Percentiles rank a stretch among this genome's conserved stretches.
Conservation (phyloP, 2,113 vertebrate genomes). For the Merops nubicus region DNA sequence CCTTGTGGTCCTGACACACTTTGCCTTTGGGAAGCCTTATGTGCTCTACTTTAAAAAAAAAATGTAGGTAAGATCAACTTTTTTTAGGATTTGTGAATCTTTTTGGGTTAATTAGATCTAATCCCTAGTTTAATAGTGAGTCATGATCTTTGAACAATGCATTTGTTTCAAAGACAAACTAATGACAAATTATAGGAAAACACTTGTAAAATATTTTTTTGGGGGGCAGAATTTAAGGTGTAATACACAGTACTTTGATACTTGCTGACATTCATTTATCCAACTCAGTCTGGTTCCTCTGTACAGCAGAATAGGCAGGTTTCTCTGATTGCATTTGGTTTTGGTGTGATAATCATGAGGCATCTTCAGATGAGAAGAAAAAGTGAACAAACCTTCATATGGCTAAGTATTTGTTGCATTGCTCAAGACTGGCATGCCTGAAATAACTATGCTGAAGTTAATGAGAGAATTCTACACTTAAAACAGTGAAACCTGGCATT, state of each 20-base stretch:
- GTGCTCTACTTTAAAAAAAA: neutral
- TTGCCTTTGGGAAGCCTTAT: neutral
- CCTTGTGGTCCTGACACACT: neutral
- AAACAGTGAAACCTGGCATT: neutral
- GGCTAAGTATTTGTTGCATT: neutral
- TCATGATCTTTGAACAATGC: neutral
- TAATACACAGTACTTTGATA: neutral
- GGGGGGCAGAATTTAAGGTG: neutral
- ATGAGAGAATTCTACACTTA: neutral
- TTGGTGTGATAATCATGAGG: neutral
- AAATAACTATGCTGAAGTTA: neutral
- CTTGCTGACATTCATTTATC: neutral
- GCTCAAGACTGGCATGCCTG: neutral
- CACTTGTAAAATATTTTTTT: neutral
- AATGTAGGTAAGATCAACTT: rapidly evolving
- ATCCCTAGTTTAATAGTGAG: neutral
- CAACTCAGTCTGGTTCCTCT: neutral
- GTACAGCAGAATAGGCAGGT: neutral
- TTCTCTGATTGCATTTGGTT: neutral
- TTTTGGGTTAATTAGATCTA: neutral
- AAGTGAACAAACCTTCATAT: neutral
- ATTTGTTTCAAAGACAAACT: neutral
- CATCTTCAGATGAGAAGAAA: neutral
- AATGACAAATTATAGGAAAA: neutral
- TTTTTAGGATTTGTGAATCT: neutral